phyloP scores from a whole-genome alignment of 2,888 invertebrate genomes.

The Malthinus flaveolus region DNA sequence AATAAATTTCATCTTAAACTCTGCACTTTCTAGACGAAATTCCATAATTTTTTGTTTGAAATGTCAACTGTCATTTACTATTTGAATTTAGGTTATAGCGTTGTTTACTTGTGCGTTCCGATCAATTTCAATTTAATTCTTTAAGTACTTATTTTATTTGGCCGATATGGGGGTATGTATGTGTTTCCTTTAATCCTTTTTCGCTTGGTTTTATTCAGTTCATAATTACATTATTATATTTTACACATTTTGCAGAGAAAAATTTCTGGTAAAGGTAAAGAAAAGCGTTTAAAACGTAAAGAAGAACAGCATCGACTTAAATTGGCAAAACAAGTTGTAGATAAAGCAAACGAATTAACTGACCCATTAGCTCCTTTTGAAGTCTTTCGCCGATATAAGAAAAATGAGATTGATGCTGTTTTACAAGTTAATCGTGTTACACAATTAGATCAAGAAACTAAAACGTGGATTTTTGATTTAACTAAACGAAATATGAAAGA shows the following conservation, averaged over 20 bases:
- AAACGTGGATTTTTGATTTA: constrained; percentile 74
- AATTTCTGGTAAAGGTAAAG: constrained; percentile 61
- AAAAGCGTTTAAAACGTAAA: constrained; percentile 64
- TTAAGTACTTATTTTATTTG: too few relatives aligned
- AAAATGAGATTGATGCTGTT: constrained; percentile 62
- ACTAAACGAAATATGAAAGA: constrained; percentile 79
- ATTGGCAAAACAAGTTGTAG: constrained; percentile 62
- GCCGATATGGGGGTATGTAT: background rate
- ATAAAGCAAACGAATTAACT: constrained; percentile 62
- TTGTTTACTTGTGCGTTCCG: too few relatives aligned
- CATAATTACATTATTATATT: too few relatives aligned
- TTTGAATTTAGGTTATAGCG: too few relatives aligned
- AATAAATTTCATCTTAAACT: too few relatives aligned
- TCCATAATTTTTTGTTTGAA: too few relatives aligned
- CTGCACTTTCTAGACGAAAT: too few relatives aligned
- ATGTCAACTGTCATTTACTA: too few relatives aligned
- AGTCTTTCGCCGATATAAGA: constrained; percentile 64
- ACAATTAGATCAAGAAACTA: constrained; percentile 60
- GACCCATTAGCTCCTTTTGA: constrained; percentile 65
- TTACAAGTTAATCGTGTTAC: constrained; percentile 64
- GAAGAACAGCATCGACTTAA: constrained; percentile 63
- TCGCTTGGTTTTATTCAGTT: too few relatives aligned
- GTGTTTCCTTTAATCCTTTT: background rate
- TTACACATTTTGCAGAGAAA: constrained; percentile 59
- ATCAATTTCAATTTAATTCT: too few relatives aligned